These are phyloP conservation scores for Tetragonula carbonaria DNA, from an alignment of 2,888 invertebrate species.

Conservation along the genomic window DNA sequence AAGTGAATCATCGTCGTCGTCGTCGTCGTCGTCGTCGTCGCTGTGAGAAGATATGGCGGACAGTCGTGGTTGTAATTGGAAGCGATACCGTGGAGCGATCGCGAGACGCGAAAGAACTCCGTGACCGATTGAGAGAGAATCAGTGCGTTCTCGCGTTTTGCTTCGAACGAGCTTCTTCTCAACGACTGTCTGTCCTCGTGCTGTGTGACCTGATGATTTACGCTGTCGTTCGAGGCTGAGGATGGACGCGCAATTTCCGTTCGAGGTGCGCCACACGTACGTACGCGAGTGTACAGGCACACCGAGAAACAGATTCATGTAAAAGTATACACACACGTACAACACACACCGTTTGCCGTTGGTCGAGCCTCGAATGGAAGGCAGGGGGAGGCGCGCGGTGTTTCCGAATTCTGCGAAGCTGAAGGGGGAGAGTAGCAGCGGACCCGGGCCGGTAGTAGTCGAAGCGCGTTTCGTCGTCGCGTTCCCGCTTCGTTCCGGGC, in stretches of 20 bases:
- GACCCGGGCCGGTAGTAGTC: too few relatives aligned
- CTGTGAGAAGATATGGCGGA: background rate
- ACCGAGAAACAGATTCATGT: background rate
- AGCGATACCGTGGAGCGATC: background rate
- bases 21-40: background rate
- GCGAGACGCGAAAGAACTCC: slow-evolving; percentile 10
- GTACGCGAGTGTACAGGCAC: background rate
- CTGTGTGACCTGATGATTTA: slow-evolving; percentile 7
- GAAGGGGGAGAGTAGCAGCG: too few relatives aligned
- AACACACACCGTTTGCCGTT: background rate
- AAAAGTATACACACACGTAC: background rate
- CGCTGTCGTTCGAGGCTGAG: slow-evolving; percentile 43
- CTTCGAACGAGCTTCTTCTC: background rate
- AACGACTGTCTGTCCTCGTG: slow-evolving; percentile 20
- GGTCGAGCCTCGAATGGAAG: slow-evolving; percentile 46
- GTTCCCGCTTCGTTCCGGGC: too few relatives aligned
- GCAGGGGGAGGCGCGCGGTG: slow-evolving; percentile 49
- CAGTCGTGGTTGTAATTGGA: background rate
- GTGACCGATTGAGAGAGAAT: slow-evolving; percentile 8
- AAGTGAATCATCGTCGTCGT: slow-evolving; percentile 57
- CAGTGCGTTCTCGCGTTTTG: slow-evolving; percentile 3
- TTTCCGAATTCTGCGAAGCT: slow-evolving; percentile 39
- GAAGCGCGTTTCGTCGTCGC: background rate
- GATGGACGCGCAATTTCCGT: slow-evolving; percentile 49
- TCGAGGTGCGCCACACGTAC: slow-evolving; percentile 25